Evolutionary conservation across 2,113 vertebrate genomes (phyloP).

Genomic region (Columbina picui): DNA sequence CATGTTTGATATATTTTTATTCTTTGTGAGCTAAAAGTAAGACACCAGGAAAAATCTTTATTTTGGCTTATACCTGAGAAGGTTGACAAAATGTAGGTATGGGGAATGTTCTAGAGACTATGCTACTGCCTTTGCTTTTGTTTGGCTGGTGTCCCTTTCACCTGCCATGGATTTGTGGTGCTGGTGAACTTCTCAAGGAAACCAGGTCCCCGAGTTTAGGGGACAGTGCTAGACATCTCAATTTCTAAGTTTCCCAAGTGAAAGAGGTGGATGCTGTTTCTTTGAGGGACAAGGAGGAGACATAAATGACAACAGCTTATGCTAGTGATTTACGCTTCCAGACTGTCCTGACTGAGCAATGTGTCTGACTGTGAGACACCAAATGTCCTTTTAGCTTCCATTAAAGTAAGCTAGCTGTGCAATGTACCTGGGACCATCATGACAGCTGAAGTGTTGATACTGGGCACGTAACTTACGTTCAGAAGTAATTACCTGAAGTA

Average conservation of each 20-base stretch:
- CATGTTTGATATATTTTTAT: not conserved
- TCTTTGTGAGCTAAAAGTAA: not conserved
- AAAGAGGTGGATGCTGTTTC: not conserved
- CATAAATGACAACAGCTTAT: not conserved
- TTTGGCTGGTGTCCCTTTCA: not conserved
- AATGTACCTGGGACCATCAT: not conserved
- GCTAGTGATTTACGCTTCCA: not conserved
- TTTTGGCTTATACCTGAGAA: not conserved
- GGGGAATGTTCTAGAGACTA: not conserved
- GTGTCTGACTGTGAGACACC: not conserved
- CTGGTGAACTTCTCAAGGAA: not conserved
- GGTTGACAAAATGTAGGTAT: not conserved
- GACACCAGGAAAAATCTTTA: not conserved
- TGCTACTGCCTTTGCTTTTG: not conserved
- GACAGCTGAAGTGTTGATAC: not conserved
- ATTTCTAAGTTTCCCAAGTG: not conserved
- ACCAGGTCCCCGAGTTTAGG: not conserved
- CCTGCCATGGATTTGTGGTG: not conserved
- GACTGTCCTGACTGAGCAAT: not conserved
- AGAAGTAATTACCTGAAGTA: not conserved
- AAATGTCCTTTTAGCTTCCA: not conserved
- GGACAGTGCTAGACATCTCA: too few relatives aligned
- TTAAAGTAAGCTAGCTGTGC: not conserved
- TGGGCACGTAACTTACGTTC: not conserved
- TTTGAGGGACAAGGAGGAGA: not conserved